phyloP scores from a whole-genome alignment of 2,113 vertebrate genomes.

The Erythrocebus patas region DNA sequence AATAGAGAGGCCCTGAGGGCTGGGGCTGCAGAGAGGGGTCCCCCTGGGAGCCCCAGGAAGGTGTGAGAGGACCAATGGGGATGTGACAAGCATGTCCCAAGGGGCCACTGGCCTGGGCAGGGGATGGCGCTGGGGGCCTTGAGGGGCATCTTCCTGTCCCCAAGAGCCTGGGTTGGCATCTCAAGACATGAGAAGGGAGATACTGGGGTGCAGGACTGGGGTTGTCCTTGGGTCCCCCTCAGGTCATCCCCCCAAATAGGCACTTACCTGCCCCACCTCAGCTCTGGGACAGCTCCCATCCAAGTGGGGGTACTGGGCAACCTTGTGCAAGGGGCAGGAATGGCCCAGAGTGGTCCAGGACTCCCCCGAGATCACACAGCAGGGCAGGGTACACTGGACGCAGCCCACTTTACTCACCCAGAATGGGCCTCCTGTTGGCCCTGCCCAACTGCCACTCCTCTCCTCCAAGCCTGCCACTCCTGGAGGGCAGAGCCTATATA shows the following conservation, averaged over 20 bases:
- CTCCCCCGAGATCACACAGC: neutral
- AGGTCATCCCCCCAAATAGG: neutral
- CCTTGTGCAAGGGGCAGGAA: neutral
- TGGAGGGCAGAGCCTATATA: conserved; percentile 50
- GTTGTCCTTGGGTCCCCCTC: neutral
- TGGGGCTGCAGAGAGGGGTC: neutral
- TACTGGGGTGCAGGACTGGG: neutral
- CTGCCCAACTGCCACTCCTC: neutral
- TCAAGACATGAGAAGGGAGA: neutral
- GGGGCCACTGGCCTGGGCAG: neutral
- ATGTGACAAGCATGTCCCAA: neutral
- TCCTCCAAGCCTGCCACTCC: neutral
- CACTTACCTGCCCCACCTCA: neutral
- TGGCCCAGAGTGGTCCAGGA: neutral
- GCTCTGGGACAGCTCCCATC: neutral
- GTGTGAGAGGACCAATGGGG: neutral
- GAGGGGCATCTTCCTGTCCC: neutral
- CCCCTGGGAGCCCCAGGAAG: neutral
- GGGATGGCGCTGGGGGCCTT: neutral
- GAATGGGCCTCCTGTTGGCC: neutral
- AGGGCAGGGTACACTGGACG: neutral
- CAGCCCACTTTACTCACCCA: neutral
- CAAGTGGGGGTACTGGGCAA: neutral
- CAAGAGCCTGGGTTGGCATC: neutral
- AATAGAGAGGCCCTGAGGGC: neutral